Evolutionary conservation across 1,140 invertebrate species (phyloP), one percentile per base, ranked within the genome.

Genomic region (Lamellibrachia luymesi): DNA sequence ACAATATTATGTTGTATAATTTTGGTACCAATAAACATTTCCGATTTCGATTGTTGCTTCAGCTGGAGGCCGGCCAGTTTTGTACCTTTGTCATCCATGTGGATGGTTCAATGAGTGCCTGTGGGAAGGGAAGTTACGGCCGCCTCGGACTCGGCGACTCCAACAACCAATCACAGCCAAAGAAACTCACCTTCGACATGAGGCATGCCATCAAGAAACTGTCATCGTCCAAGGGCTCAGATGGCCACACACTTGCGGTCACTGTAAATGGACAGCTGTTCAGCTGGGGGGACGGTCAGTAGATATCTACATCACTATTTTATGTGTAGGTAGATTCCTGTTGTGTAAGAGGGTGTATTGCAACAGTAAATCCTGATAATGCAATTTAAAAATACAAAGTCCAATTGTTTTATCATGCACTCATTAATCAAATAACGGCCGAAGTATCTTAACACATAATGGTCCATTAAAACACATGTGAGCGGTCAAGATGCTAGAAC

Each of bases 211-310:
- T 97, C 27, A 96, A 95, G 94, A 96, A 96, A 92, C 95, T 97
- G 17, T 97, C 97, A 1, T 97, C 97, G 2, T 97, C 97, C 2
- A 97, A 97, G 95, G 97, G 95, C 50, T 96, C 96, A 51, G 98
- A 99, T 50, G 99, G 99, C 95, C 99, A 99, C 96, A 99, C 98
- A 94, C 96, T 99, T n/a, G 98, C 98, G 5, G 96, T 99, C 49
- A 98, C 98, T 6, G 97, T 97, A 38, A 98, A 98, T 94, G 98
- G 98, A 51, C 98, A 99, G 94, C 98, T 99, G 0, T 99, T 98
- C 96, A 98, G 98, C 22, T 99, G 98, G 98, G 98, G 98, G 13
- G 98, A 99, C 97, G 98, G 98, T 38, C 38, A 91, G 90, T 64
- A 2, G 38, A 38, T 38, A 38, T 38, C 38, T 38, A 38, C 38